Percentiles rank a stretch among this genome's conserved stretches.
Evolutionary conservation across 2,888 invertebrate genomes (phyloP).

Genomic region (Nephrocerus scutellatus): DNA sequence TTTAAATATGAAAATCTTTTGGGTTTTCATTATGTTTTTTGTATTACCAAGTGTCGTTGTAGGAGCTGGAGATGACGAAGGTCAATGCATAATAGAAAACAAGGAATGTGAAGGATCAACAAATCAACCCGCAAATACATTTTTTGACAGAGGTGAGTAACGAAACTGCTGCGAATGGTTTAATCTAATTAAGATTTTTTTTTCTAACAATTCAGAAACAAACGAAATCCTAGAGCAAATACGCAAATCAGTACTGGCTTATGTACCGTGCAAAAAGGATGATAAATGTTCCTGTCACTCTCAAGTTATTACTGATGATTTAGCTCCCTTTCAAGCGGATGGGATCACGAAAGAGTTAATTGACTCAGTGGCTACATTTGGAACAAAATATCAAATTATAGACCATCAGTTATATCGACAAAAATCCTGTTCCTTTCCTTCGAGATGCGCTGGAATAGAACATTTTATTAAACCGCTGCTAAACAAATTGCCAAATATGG

Average conservation of each 20-base stretch:
- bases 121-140: not conserved
- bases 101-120: no score
- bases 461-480: slow-evolving; percentile 71
- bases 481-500: slow-evolving; percentile 68
- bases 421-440: slow-evolving; percentile 82
- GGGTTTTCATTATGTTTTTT: no score
- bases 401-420: slow-evolving; percentile 73
- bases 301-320: slow-evolving; percentile 60
- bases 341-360: slow-evolving; percentile 67
- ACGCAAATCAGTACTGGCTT: slow-evolving; percentile 49
- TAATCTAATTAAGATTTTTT: not conserved
- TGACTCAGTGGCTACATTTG: slow-evolving; percentile 53
- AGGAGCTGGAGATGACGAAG: no score
- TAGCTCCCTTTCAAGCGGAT: slow-evolving; percentile 57
- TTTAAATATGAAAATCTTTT: no score
- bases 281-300: slow-evolving; percentile 59
- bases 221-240: slow-evolving; percentile 48
- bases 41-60: no score
- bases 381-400: slow-evolving; percentile 77
- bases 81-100: no score
- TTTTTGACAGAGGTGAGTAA: no score
- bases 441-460: slow-evolving; percentile 85
- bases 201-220: slow-evolving; percentile 20
- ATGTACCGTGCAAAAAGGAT: slow-evolving; percentile 52
- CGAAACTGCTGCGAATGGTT: no score